These are phyloP conservation scores for Erynnis tages DNA, from an alignment of 2,888 invertebrate genomes.

Conservation along the genomic window DNA sequence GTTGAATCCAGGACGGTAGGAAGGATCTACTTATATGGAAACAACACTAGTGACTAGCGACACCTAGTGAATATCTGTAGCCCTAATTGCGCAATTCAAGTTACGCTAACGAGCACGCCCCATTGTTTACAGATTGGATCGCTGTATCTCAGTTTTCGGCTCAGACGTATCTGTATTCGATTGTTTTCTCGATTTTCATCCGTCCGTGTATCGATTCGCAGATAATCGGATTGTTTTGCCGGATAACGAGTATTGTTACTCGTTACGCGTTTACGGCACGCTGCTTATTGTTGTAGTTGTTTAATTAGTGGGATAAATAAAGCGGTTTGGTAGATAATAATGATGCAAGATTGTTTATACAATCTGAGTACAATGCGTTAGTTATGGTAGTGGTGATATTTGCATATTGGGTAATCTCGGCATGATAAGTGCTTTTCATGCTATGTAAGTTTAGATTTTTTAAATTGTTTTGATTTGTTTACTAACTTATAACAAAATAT, in stretches of 20 bases:
- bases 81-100: constrained; percentile 12
- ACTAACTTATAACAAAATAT: too few species aligned
- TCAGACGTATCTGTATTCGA: constrained; percentile 72
- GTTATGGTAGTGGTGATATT: too few species aligned
- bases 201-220: constrained; percentile 44
- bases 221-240: constrained; percentile 39
- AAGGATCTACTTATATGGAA: too few species aligned
- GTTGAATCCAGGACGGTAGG: too few species aligned
- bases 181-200: constrained; percentile 70
- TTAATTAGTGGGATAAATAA: constrained; percentile 22
- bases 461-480: too few species aligned
- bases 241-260: constrained; percentile 34
- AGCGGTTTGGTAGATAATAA: constrained; percentile 4
- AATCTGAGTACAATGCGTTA: not conserved
- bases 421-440: too few species aligned
- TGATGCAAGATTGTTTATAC: not conserved
- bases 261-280: constrained; percentile 30
- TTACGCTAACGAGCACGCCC: constrained; percentile 72
- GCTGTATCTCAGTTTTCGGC: constrained; percentile 71
- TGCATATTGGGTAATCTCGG: too few species aligned
- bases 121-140: constrained; percentile 78
- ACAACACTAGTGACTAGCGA: not conserved
- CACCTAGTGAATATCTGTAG: not conserved
- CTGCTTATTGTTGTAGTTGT: constrained; percentile 7
- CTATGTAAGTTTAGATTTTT: too few species aligned